phyloP scores from a whole-genome alignment of 2,113 vertebrate genomes.

The Neofelis nebulosa region DNA sequence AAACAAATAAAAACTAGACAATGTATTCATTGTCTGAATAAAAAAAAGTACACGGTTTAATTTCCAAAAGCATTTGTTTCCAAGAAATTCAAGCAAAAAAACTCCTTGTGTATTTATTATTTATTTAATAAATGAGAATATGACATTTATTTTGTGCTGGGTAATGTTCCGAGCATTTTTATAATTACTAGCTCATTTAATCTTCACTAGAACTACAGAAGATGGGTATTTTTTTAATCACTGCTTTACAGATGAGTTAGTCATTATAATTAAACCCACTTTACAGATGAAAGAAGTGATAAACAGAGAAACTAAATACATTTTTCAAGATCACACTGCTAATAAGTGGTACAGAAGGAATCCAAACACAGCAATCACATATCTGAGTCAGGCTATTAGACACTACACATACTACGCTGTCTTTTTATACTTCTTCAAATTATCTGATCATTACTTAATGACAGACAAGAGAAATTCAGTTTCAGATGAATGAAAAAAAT shows the following conservation, averaged over 20 bases:
- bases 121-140: neutral
- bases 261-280: neutral
- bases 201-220: neutral
- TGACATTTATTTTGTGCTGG: neutral
- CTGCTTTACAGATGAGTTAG: neutral
- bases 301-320: neutral
- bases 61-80: neutral
- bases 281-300: neutral
- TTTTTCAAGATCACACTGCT: neutral
- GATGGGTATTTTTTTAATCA: neutral
- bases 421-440: neutral
- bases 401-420: neutral
- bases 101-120: neutral
- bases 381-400: neutral
- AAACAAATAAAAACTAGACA: neutral
- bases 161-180: neutral
- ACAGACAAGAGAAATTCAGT: neutral
- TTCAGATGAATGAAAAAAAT: neutral
- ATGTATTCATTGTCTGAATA: neutral
- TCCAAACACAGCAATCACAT: neutral
- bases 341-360: neutral
- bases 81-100: neutral
- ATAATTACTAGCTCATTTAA: neutral
- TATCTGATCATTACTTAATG: neutral
- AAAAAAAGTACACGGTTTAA: neutral